Percentiles rank a stretch among this genome's conserved stretches.
These are phyloP conservation scores for Neotoma lepida DNA, from an alignment of 2,113 vertebrate species.

Conservation along the genomic window DNA sequence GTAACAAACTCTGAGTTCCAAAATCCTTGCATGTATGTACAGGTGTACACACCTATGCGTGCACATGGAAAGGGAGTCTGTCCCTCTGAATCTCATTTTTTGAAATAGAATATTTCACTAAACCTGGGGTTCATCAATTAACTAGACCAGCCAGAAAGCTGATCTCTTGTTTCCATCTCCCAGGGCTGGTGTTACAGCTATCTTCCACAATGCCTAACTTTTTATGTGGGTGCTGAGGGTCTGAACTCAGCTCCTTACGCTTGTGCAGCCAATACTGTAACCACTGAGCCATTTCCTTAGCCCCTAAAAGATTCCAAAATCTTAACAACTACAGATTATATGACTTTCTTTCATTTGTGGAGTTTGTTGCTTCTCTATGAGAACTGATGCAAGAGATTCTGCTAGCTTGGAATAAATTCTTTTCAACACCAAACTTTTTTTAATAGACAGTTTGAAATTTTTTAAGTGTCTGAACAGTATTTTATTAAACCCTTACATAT, in stretches of 20 bases:
- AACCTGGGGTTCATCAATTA: background rate
- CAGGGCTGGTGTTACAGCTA: background rate
- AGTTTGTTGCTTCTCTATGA: constrained; percentile 28
- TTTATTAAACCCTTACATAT: constrained; percentile 53
- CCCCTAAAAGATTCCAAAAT: background rate
- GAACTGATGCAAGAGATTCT: constrained; percentile 24
- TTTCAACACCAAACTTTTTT: constrained; percentile 46
- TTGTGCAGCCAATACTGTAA: background rate
- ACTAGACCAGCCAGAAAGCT: background rate
- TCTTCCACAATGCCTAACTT: background rate
- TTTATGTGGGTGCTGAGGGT: background rate
- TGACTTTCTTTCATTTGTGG: constrained; percentile 4
- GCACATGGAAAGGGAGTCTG: background rate
- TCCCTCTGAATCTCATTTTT: background rate
- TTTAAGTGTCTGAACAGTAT: constrained; percentile 24
- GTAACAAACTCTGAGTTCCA: constrained; percentile 27
- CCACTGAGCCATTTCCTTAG: background rate
- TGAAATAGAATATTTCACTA: background rate
- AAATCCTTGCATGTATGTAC: background rate
- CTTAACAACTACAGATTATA: constrained; percentile 34
- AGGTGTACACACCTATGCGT: background rate
- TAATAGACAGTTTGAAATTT: background rate
- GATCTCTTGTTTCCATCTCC: background rate
- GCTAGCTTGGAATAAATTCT: constrained; percentile 48
- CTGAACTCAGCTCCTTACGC: background rate